Evolutionary conservation across 1,140 invertebrate genomes (phyloP).

Genomic region (Calosoma granatense): DNA sequence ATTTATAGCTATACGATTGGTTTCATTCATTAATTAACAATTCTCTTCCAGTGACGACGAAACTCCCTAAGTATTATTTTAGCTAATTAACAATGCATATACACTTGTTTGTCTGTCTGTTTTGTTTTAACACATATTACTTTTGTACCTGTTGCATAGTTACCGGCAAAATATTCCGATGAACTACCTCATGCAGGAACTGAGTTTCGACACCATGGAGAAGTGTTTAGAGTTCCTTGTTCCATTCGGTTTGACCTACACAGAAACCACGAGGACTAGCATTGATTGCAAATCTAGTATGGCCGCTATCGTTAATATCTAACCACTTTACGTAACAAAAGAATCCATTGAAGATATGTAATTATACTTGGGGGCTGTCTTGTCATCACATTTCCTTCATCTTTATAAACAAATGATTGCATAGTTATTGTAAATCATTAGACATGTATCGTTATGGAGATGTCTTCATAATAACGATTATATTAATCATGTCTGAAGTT

Average conservation of each 20-base stretch:
- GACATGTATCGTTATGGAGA: no score
- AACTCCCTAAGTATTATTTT: constrained; percentile 9
- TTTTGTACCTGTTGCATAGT: constrained; percentile 57
- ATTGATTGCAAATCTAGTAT: constrained; percentile 81
- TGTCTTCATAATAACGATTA: no score
- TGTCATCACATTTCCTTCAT: no score
- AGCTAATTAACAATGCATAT: no score
- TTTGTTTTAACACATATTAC: constrained; percentile 15
- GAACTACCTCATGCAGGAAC: constrained; percentile 70
- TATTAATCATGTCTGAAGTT: no score
- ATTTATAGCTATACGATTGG: no score
- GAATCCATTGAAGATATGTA: no score
- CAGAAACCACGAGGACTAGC: constrained; percentile 54
- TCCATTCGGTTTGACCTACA: constrained; percentile 67
- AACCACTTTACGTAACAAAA: no score
- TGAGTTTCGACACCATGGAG: constrained; percentile 73
- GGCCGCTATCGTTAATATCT: constrained; percentile 46
- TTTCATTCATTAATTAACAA: constrained; percentile 15
- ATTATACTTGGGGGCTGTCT: no score
- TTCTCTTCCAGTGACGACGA: constrained; percentile 11
- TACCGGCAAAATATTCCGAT: constrained; percentile 85
- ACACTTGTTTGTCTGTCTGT: no score
- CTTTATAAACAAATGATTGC: no score
- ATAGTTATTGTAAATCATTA: no score
- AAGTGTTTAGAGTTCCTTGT: constrained; percentile 80